Percentiles rank a stretch among this genome's conserved stretches.
phyloP scores from a whole-genome alignment of 1,140 invertebrate genomes.

The Eumaeus atala region DNA sequence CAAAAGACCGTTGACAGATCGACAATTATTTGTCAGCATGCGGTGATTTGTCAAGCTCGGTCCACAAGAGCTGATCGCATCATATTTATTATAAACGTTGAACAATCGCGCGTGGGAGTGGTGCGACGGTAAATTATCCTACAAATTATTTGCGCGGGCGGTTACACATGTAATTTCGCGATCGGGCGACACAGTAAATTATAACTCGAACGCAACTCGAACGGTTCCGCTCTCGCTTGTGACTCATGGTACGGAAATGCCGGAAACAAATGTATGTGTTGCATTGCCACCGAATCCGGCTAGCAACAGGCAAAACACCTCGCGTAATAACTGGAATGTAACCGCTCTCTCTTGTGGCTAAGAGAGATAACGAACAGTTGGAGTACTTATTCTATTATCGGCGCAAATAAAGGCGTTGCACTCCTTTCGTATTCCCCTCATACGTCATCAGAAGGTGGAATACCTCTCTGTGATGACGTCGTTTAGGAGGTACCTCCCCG shows the following conservation, averaged over 20 bases:
- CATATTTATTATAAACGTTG: conserved; percentile 5
- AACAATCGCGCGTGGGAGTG: conserved; percentile 7
- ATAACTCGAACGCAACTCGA: neutral
- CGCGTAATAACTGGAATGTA: too few relatives aligned
- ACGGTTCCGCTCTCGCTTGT: conserved; percentile 1
- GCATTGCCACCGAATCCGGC: too few relatives aligned
- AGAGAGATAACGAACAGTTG: too few relatives aligned
- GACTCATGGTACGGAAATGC: neutral
- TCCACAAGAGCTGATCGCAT: neutral
- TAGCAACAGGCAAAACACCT: too few relatives aligned
- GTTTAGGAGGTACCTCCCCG: too few relatives aligned
- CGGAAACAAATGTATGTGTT: neutral
- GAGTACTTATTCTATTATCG: too few relatives aligned
- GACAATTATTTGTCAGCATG: neutral
- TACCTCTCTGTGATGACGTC: too few relatives aligned
- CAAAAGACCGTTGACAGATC: neutral
- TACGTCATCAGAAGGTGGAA: too few relatives aligned
- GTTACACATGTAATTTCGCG: conserved; percentile 7
- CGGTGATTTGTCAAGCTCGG: neutral
- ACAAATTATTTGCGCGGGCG: conserved; percentile 6
- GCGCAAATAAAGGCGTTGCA: too few relatives aligned
- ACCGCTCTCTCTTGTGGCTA: too few relatives aligned
- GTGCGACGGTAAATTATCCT: neutral
- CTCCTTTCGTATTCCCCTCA: too few relatives aligned
- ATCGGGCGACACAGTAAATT: conserved; percentile 1